These are phyloP conservation scores for Ectropis grisescens DNA, from an alignment of 1,140 invertebrate species.

Conservation along the genomic window DNA sequence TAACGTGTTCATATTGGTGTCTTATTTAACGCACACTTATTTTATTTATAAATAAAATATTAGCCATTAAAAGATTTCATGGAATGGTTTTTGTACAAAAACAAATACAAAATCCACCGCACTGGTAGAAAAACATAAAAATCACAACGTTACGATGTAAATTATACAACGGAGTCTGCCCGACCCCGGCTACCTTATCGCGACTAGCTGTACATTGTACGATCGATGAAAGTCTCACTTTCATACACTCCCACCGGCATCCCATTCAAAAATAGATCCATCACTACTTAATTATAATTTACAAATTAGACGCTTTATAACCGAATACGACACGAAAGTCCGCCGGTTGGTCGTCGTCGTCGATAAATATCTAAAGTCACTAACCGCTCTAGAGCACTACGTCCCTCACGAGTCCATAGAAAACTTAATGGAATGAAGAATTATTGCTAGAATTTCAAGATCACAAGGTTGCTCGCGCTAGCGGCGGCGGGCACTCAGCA, in stretches of 20 bases:
- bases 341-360: conserved; percentile 50
- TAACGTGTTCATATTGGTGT: conserved; percentile 65
- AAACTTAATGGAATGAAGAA: conserved; percentile 69
- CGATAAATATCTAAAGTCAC: conserved; percentile 41
- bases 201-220: conserved; percentile 64
- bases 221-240: conserved; percentile 60
- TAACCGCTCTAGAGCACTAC: conserved; percentile 54
- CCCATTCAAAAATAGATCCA: conserved; percentile 63
- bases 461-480: conserved; percentile 39
- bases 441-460: conserved; percentile 70
- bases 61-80: conserved; percentile 58
- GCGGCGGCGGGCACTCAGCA: conserved; percentile 50
- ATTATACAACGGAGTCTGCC: conserved; percentile 7
- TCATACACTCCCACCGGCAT: conserved; percentile 33
- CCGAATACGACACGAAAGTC: conserved; percentile 56
- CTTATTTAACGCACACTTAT: conserved; percentile 61
- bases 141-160: conserved; percentile 48
- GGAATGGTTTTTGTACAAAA: conserved; percentile 69
- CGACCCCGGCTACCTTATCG: neutral
- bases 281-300: conserved; percentile 66
- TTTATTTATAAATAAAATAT: conserved; percentile 56
- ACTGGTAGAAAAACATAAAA: conserved; percentile 37
- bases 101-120: conserved; percentile 49
- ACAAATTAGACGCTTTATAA: conserved; percentile 66
- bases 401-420: conserved; percentile 45